Conservation (phyloP, 23 tunicate genomes). For the Styela plicata region DNA sequence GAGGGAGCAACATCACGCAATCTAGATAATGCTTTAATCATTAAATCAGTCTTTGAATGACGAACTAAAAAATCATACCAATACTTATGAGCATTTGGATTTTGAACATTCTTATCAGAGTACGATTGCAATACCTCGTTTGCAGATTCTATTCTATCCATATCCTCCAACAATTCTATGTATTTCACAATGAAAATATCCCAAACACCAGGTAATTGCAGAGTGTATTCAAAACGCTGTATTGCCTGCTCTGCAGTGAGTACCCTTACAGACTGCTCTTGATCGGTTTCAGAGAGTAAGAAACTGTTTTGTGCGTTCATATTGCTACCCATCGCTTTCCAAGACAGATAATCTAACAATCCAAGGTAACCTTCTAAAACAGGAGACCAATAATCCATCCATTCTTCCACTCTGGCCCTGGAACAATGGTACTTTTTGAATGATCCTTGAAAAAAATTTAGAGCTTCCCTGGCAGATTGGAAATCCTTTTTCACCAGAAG, state of each 20-base stretch:
- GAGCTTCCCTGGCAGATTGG: conserved; percentile 9
- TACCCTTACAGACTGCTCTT: conserved; percentile 1
- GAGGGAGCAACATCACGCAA: conserved; percentile 20
- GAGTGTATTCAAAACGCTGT: conserved; percentile 6
- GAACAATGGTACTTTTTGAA: background rate
- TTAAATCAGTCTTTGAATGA: background rate
- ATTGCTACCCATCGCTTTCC: conserved; percentile 12
- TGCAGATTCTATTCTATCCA: background rate
- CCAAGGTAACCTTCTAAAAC: conserved; percentile 30
- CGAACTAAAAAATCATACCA: conserved; percentile 22
- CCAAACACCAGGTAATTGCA: conserved; percentile 5
- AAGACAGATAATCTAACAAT: conserved; percentile 9
- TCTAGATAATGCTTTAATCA: background rate
- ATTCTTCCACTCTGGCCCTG: background rate
- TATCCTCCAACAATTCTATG: background rate
- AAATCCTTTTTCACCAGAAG: conserved; percentile 6
- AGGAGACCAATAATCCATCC: conserved; percentile 16
- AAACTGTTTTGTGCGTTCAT: background rate
- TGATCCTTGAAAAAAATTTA: background rate
- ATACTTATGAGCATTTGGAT: conserved; percentile 29
- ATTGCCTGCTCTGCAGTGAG: conserved; percentile 2
- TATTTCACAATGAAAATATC: conserved; percentile 8
- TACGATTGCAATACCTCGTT: background rate
- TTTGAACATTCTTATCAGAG: background rate
- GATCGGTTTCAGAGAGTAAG: background rate